Percentiles rank a stretch among this genome's conserved stretches.
These are phyloP conservation scores for Pseudomugil tenellus DNA, from an alignment of 2,797 vertebrate species.

Conservation along the genomic window DNA sequence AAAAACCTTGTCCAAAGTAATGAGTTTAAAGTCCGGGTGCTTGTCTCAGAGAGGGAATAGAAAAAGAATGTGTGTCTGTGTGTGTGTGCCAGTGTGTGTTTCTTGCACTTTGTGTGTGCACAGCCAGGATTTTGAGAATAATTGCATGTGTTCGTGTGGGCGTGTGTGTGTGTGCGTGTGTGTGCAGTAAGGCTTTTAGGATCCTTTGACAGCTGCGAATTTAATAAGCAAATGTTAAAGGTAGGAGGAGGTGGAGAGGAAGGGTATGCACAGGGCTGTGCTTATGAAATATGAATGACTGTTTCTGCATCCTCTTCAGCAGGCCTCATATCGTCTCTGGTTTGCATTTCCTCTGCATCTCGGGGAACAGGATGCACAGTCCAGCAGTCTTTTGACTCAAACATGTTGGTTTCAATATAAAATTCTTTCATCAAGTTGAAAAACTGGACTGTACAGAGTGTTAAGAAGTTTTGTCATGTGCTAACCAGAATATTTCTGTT, in stretches of 20 bases:
- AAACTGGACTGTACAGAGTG: slow-evolving; percentile 41
- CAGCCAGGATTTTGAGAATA: slow-evolving; percentile 56
- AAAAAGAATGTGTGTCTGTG: slow-evolving; percentile 18
- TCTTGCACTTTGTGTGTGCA: slow-evolving; percentile 16
- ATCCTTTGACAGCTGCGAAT: slow-evolving; percentile 75
- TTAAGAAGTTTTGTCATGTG: slow-evolving; percentile 53
- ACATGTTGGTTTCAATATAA: slow-evolving; percentile 38
- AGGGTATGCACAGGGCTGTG: slow-evolving; percentile 41
- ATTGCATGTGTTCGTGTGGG: slow-evolving; percentile 38
- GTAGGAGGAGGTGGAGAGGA: slow-evolving; percentile 36
- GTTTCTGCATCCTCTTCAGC: slow-evolving; percentile 74
- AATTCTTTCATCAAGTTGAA: slow-evolving; percentile 49
- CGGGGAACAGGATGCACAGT: slow-evolving; percentile 51
- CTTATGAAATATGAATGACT: slow-evolving; percentile 83
- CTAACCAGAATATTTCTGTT: slow-evolving; percentile 36
- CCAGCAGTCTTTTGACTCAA: slow-evolving; percentile 52
- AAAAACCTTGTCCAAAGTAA: slow-evolving; percentile 75
- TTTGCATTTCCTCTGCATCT: slow-evolving; percentile 61
- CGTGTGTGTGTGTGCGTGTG: slow-evolving; percentile 17
- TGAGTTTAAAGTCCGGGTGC: slow-evolving; percentile 70
- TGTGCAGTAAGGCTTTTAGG: slow-evolving; percentile 62
- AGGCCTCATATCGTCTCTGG: slow-evolving; percentile 60
- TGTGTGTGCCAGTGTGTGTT: slow-evolving; percentile 10
- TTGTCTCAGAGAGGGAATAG: slow-evolving; percentile 57
- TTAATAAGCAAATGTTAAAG: slow-evolving; percentile 79